Conservation (phyloP, 1,140 invertebrate species). For the Drosophila paulistorum region DNA sequence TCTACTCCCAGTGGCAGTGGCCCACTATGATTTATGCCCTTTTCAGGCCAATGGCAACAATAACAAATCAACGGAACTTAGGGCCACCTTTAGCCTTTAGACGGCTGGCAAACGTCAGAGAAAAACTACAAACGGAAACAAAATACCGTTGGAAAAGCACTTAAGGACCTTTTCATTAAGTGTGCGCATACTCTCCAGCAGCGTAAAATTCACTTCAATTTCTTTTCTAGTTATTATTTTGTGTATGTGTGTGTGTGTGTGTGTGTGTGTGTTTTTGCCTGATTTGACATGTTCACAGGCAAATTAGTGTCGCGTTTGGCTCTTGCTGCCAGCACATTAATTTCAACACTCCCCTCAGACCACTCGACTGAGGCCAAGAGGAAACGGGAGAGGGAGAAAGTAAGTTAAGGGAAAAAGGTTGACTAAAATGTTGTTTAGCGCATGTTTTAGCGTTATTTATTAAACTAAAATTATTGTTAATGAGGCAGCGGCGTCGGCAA, state of each 20-base stretch:
- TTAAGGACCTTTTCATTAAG: slow-evolving; percentile 82
- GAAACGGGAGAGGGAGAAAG: neutral
- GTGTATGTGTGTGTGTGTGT: too few relatives aligned
- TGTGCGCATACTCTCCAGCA: slow-evolving; percentile 41
- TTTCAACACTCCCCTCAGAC: slow-evolving; percentile 53
- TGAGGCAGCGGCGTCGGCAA: slow-evolving; percentile 47
- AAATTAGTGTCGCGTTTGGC: slow-evolving; percentile 73
- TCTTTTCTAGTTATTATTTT: neutral
- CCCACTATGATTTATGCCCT: slow-evolving; percentile 69
- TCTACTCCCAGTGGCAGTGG: slow-evolving; percentile 15
- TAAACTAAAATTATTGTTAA: slow-evolving; percentile 81
- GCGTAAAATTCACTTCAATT: slow-evolving; percentile 66
- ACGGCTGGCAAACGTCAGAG: slow-evolving; percentile 39
- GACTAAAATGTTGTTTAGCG: slow-evolving; percentile 77
- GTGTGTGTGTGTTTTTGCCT: slow-evolving; percentile 46
- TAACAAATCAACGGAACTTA: slow-evolving; percentile 74
- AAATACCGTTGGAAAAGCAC: slow-evolving; percentile 81
- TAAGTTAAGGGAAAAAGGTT: neutral
- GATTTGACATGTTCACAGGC: slow-evolving; percentile 81
- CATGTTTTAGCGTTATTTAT: slow-evolving; percentile 82
- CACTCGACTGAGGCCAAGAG: too few relatives aligned
- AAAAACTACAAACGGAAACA: slow-evolving; percentile 80
- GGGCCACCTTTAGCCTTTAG: slow-evolving; percentile 29
- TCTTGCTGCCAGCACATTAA: slow-evolving; percentile 65
- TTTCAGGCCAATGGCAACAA: slow-evolving; percentile 63